Percentiles rank a stretch among this genome's conserved stretches.
Evolutionary conservation across 2,113 vertebrate species (phyloP).

Genomic region (Notechis scutatus): DNA sequence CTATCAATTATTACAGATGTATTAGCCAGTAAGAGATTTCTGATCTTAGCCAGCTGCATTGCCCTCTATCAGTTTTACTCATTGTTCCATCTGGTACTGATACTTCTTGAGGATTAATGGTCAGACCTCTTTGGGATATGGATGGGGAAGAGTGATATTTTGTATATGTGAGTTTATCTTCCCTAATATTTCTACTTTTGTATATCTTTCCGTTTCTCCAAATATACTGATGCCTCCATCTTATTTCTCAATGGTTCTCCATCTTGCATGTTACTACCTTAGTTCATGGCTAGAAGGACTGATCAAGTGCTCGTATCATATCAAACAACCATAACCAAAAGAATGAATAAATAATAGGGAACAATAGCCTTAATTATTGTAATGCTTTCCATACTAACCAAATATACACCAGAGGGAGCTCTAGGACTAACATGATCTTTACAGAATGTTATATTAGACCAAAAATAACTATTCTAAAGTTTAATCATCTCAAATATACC

Average conservation of each 20-base stretch:
- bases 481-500: neutral
- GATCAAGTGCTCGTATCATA: neutral
- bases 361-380: neutral
- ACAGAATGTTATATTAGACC: neutral
- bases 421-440: slow-evolving; percentile 51
- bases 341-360: neutral
- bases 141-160: neutral
- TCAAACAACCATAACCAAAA: neutral
- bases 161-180: too few relatives aligned
- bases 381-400: slow-evolving; percentile 27
- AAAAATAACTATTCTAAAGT: slow-evolving; percentile 1
- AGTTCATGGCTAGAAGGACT: neutral
- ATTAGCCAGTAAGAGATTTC: neutral
- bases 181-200: neutral
- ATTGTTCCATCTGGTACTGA: neutral
- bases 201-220: neutral
- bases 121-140: neutral
- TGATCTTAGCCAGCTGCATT: neutral
- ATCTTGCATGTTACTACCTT: neutral
- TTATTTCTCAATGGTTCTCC: neutral
- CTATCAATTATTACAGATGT: neutral
- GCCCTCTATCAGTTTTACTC: too few relatives aligned
- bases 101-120: neutral
- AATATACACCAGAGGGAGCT: slow-evolving; percentile 72
- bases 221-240: neutral